phyloP scores from a whole-genome alignment of 2,797 vertebrate genomes.

The Sphenodon punctatus region DNA sequence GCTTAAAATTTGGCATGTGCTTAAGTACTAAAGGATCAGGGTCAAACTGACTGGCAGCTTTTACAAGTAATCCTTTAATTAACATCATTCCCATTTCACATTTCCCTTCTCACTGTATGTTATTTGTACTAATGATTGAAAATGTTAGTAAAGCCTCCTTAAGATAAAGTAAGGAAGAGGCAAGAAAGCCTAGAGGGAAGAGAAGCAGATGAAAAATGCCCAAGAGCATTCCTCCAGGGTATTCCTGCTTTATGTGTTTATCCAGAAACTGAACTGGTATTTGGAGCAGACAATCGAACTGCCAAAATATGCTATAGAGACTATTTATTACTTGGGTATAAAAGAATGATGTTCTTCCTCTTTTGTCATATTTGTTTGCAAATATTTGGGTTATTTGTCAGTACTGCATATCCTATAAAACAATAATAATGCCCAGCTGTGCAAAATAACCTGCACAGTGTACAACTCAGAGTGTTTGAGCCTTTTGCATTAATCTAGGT shows the following conservation, averaged over 20 bases:
- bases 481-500: not conserved
- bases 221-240: too few relatives aligned
- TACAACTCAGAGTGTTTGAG: not conserved
- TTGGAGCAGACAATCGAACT: not conserved
- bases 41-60: too few relatives aligned
- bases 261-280: fast-evolving
- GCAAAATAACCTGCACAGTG: not conserved
- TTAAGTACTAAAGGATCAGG: too few relatives aligned
- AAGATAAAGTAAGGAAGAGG: too few relatives aligned
- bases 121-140: too few relatives aligned
- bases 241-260: not conserved
- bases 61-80: too few relatives aligned
- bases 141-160: too few relatives aligned
- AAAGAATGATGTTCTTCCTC: not conserved
- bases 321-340: not conserved
- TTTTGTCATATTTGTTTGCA: not conserved
- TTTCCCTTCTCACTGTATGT: too few relatives aligned
- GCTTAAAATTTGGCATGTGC: too few relatives aligned
- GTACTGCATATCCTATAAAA: not conserved
- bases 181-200: too few relatives aligned
- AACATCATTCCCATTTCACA: too few relatives aligned
- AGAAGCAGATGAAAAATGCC: not conserved
- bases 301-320: not conserved
- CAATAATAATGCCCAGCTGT: not conserved
- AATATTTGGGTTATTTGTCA: not conserved